Percentiles rank a stretch among this genome's conserved stretches.
These are phyloP conservation scores for Tenthredo distinguenda DNA, from an alignment of 2,888 invertebrate species.

Conservation along the genomic window DNA sequence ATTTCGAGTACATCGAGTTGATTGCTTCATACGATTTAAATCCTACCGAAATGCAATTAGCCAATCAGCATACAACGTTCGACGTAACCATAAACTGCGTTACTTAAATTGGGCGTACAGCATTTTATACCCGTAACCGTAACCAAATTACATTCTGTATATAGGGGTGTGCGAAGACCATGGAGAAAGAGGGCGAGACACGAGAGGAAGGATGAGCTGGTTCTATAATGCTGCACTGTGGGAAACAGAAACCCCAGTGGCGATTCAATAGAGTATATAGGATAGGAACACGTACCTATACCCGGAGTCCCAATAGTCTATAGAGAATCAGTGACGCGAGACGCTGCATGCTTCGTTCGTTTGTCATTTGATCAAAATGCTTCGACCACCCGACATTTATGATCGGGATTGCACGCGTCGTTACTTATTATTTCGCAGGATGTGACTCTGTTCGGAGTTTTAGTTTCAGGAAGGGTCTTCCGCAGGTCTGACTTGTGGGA, in stretches of 20 bases:
- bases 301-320: constrained; percentile 34
- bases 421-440: not conserved
- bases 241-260: constrained; percentile 46
- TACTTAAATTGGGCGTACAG: constrained; percentile 59
- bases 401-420: not conserved
- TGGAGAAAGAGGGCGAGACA: constrained; percentile 49
- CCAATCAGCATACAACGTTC: constrained; percentile 55
- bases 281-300: not conserved
- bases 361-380: constrained; percentile 58
- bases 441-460: not conserved
- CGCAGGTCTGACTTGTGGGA: not conserved
- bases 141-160: constrained; percentile 60
- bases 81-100: constrained; percentile 51
- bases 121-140: constrained; percentile 53
- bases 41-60: constrained; percentile 61
- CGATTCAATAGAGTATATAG: constrained; percentile 21
- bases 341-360: constrained; percentile 32
- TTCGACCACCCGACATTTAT: not conserved
- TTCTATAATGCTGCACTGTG: constrained; percentile 52
- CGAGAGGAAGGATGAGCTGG: constrained; percentile 36
- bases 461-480: not conserved
- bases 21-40: constrained; percentile 56
- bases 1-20: constrained; percentile 19
- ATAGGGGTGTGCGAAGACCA: constrained; percentile 41
- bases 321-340: constrained; percentile 52